Evolutionary conservation across 2,113 vertebrate species (phyloP), one percentile per base, ranked within the genome.

Genomic region (Urocolius indicus): DNA sequence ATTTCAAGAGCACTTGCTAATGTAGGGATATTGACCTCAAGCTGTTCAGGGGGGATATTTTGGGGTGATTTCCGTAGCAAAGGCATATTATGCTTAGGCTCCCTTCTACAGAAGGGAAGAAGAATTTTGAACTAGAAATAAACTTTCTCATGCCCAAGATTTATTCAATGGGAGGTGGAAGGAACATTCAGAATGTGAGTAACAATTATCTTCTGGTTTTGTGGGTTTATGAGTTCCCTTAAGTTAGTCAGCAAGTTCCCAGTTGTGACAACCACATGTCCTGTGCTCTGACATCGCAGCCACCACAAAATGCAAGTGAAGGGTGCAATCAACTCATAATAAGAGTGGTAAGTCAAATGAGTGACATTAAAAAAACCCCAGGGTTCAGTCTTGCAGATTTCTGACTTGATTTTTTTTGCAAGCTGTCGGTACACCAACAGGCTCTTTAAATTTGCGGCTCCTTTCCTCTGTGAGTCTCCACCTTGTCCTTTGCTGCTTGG

Each of bases 181-280:
- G 82, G 51, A 88, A 27, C 82, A 54, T 91, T 86, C 34, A 71
- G 85, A 75, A 51, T 38, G 77, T 49, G 65, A 92, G 77, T 92
- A 87, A 84, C 72, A 93, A 91, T 85, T 92, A 52, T 80, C 51
- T 91, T 87, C 38, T 87, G 84, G 67, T 83, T 95, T 62, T 93
- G 90, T 93, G 78, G 67, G 29, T 86, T 91, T 92, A 41, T 69
- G 68, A 94, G 61, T 68, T 88, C 72, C 79, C 36, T 23, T 94
- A 96, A 96, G 92, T 90, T 90, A 95, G 68, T 93, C 68, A 4
- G 57, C 88, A 63, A 90, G 83, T 89, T 93, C 85, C 75, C 79
- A 75, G 65, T 89, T 5, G 7, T 43, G 90, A 72, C 92, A 93
- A 58, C 85, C 85, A 62, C 11, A 34, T 52, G 65, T 95, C 76